phyloP scores from a whole-genome alignment of 2,113 vertebrate species.

The Vulpes vulpes region DNA sequence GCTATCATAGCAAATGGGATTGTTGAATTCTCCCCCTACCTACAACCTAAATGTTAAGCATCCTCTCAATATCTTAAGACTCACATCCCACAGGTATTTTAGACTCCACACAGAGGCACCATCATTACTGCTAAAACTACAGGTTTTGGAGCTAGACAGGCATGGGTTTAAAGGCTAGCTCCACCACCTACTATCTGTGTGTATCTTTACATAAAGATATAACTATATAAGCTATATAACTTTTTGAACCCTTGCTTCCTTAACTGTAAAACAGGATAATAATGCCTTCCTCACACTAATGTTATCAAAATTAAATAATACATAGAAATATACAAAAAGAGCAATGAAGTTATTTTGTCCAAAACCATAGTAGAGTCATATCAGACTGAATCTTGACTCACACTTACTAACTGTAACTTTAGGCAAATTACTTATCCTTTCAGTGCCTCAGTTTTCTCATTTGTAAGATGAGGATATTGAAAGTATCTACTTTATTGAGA shows the following conservation, averaged over 20 bases:
- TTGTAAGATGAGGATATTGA: not conserved
- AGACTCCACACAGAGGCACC: not conserved
- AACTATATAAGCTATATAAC: not conserved
- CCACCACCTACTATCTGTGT: not conserved
- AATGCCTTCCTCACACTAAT: not conserved
- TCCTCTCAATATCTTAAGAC: not conserved
- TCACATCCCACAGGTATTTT: not conserved
- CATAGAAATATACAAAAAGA: not conserved
- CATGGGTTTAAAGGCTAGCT: slow-evolving; percentile 11
- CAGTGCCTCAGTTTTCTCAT: not conserved
- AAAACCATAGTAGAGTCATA: not conserved
- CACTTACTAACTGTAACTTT: not conserved
- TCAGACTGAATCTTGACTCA: not conserved
- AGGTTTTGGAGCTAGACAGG: not conserved
- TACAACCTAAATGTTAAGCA: not conserved
- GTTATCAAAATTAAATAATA: slow-evolving; percentile 46
- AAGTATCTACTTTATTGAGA: not conserved
- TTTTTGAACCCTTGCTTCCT: slow-evolving; percentile 27
- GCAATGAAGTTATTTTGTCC: slow-evolving; percentile 25
- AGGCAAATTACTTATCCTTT: not conserved
- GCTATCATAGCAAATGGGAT: not conserved
- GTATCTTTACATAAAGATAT: not conserved
- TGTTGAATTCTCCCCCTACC: not conserved
- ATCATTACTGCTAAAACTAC: not conserved
- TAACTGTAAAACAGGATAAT: slow-evolving; percentile 18